Evolutionary conservation across 1,140 invertebrate species (phyloP), one percentile per base, ranked within the genome.

Genomic region (Drosophila lowei): DNA sequence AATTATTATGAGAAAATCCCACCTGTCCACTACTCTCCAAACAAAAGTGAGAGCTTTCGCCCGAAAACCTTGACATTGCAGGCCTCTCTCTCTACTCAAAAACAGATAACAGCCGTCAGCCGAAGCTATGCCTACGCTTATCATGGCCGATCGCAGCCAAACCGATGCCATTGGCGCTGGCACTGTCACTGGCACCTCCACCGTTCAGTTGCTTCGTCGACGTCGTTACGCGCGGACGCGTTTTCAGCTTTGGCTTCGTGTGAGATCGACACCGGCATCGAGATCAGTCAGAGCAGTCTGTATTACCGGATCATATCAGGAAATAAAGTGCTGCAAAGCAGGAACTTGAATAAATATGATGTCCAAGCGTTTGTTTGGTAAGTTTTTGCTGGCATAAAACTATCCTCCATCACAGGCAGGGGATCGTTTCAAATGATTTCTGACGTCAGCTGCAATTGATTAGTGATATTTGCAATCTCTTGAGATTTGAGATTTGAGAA

Each of bases 291-390:
- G 48, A 38, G 34, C 34, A 13, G 34, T 11, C 11, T 38, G 1
- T 13, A 4, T 38, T 28, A 21, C 2, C 4, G 9, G 42, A n/a
- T 25, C 16, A 25, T 55, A 25, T 6, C 44, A 13, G 9, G 15
- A 43, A 58, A 52, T 8, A 13, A 2, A 53, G 34, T 28, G 4
- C 2, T 43, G 34, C 15, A 13, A 16, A 53, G 11, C 38, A 25
- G 23, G 21, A 34, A 13, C 15, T 64, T 2, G 6, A 55, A 48
- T 43, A n/a, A 73, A 61, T 8, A 89, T 84, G 72, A 66, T 88
- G 64, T 65, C 72, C 3, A 84, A 73, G 7, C 41, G 49, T 21
- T 43, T 84, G 15, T 44, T 84, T 28, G 52, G 83, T 88, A 16
- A 83, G 84, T 89, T 50, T 16, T n/a, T 25, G 9, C 3, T 8